Conservation (phyloP, 2,113 vertebrate species). For the Irena cyanogastra region DNA sequence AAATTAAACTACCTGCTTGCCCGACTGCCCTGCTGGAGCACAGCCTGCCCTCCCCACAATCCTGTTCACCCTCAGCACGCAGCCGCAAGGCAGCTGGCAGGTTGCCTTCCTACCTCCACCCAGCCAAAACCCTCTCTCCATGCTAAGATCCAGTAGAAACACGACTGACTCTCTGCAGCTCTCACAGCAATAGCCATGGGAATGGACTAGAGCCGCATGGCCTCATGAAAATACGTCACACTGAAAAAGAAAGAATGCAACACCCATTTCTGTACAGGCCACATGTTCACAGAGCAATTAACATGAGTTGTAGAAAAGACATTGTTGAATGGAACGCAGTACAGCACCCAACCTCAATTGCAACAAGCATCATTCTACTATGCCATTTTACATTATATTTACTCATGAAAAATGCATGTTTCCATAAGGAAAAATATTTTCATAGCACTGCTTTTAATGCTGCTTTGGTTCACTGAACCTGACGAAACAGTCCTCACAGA, state of each 20-base stretch:
- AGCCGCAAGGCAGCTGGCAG: accelerated
- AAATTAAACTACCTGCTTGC: background rate
- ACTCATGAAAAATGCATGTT: background rate
- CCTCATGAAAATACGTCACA: background rate
- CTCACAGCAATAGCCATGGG: background rate
- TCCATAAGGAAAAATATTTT: background rate
- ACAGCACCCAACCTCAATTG: background rate
- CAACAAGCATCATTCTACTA: background rate
- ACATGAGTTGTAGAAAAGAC: background rate
- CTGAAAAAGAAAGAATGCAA: background rate
- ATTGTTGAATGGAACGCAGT: background rate
- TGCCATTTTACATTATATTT: background rate
- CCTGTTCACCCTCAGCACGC: background rate
- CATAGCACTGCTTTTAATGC: background rate
- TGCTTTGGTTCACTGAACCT: background rate
- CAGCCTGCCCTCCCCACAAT: background rate
- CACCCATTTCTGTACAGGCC: background rate
- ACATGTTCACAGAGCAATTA: background rate
- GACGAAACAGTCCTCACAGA: background rate
- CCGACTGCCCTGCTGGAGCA: accelerated
- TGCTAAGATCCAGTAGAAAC: background rate
- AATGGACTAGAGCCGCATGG: background rate
- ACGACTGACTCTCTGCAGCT: background rate
- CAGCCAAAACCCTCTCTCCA: background rate
- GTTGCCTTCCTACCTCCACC: background rate